Evolutionary conservation across 2,113 vertebrate genomes (phyloP).

Genomic region (Ophthalmolycus amberensis): DNA sequence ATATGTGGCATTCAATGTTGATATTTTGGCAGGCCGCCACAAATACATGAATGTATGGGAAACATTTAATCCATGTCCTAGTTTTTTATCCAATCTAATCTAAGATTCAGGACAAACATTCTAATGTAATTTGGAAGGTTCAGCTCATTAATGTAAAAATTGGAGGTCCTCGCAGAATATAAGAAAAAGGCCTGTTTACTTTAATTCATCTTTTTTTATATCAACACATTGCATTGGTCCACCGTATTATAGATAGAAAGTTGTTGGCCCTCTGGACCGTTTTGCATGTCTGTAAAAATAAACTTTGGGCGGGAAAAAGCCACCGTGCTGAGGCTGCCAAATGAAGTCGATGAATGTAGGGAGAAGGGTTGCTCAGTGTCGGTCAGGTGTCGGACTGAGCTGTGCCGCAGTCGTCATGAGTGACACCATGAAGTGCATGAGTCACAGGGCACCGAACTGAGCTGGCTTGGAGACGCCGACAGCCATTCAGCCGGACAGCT

Average conservation of each 20-base stretch:
- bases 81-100: not conserved
- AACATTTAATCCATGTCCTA: not conserved
- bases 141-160: not conserved
- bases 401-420: not conserved
- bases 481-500: slow-evolving; percentile 38
- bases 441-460: slow-evolving; percentile 34
- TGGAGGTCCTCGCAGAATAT: not conserved
- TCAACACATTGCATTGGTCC: not conserved
- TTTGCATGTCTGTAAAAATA: not conserved
- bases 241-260: not conserved
- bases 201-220: not conserved
- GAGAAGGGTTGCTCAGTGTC: slow-evolving; percentile 18
- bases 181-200: not conserved
- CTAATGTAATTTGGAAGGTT: not conserved
- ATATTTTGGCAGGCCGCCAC: too few relatives aligned
- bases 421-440: slow-evolving; percentile 37
- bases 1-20: too few relatives aligned
- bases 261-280: not conserved
- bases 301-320: too few relatives aligned
- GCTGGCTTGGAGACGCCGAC: slow-evolving; percentile 4
- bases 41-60: too few relatives aligned
- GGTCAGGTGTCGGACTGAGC: slow-evolving; percentile 40
- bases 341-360: slow-evolving; percentile 10
- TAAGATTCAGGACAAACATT: not conserved
- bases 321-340: slow-evolving; percentile 12